These are phyloP conservation scores for Neuroscelio doddi DNA, from an alignment of 2,888 invertebrate genomes.

Conservation along the genomic window DNA sequence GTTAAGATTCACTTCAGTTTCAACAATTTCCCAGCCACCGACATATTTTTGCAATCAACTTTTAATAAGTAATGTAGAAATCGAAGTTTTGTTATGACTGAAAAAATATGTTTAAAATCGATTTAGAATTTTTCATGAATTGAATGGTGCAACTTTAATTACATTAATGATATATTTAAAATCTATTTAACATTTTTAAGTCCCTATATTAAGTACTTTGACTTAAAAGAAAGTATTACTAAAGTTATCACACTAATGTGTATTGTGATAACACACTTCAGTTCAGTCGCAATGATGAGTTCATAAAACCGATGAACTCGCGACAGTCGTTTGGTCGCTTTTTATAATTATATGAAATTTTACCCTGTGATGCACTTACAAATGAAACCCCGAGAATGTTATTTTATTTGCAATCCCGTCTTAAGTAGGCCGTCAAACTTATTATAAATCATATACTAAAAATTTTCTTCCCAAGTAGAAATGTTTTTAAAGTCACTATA, in stretches of 20 bases:
- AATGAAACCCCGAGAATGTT: not conserved
- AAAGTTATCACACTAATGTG: slow-evolving; percentile 4
- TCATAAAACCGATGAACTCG: slow-evolving; percentile 21
- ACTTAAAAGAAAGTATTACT: slow-evolving; percentile 15
- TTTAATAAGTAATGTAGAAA: too few species aligned
- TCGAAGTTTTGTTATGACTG: too few species aligned
- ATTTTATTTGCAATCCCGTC: not conserved
- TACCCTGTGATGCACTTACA: slow-evolving; percentile 25
- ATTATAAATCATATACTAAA: too few species aligned
- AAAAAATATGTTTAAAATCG: slow-evolving; percentile 24
- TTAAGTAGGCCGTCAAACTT: too few species aligned
- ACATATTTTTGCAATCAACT: too few species aligned
- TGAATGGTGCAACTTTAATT: slow-evolving; percentile 1
- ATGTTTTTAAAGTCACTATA: too few species aligned
- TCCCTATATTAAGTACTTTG: slow-evolving; percentile 17
- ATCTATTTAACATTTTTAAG: slow-evolving; percentile 4
- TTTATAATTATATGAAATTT: slow-evolving; percentile 21
- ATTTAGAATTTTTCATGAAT: slow-evolving; percentile 18
- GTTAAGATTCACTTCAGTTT: slow-evolving; percentile 4
- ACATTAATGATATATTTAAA: too few species aligned
- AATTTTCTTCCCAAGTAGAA: too few species aligned
- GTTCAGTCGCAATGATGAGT: slow-evolving; percentile 30
- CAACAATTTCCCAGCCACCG: too few species aligned
- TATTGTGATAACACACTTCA: slow-evolving; percentile 23
- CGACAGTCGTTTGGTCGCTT: slow-evolving; percentile 25